phyloP scores from a whole-genome alignment of 2,113 vertebrate genomes.

The Scomber japonicus region DNA sequence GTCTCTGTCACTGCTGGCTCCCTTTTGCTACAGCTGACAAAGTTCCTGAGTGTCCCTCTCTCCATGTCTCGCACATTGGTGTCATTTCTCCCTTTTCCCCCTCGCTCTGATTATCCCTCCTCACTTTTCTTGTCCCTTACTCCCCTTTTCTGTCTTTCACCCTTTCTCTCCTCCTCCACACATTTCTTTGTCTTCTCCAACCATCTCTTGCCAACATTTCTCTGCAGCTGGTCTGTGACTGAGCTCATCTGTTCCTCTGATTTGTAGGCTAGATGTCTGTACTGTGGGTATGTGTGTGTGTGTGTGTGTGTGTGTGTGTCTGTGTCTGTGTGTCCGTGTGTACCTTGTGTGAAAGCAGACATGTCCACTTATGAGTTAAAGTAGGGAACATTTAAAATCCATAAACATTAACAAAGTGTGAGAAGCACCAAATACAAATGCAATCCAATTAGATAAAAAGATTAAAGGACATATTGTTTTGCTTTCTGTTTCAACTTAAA shows the following conservation, averaged over 20 bases:
- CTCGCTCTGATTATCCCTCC: conserved; percentile 39
- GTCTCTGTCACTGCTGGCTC: conserved; percentile 45
- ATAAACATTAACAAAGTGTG: background rate
- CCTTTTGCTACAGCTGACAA: conserved; percentile 63
- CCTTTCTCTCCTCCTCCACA: conserved; percentile 31
- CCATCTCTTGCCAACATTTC: conserved; percentile 62
- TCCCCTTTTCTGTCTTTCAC: conserved; percentile 19
- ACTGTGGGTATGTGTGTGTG: background rate
- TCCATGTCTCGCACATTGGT: conserved; percentile 22
- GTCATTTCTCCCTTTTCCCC: conserved; percentile 31
- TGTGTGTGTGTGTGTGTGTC: background rate
- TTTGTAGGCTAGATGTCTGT: conserved; percentile 33
- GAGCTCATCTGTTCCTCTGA: conserved; percentile 72
- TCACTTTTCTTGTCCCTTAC: conserved; percentile 12
- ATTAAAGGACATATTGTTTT: background rate
- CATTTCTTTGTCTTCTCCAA: conserved; percentile 51
- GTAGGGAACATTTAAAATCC: background rate
- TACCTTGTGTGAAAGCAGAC: background rate
- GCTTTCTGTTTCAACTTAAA: background rate
- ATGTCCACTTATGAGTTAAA: background rate
- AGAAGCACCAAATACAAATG: background rate
- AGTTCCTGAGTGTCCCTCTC: conserved; percentile 46
- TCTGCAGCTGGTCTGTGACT: conserved; percentile 73
- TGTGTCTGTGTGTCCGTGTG: background rate
- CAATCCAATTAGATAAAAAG: background rate